Conservation (phyloP, 2,797 vertebrate species). For the Pantherophis vulpinus region DNA sequence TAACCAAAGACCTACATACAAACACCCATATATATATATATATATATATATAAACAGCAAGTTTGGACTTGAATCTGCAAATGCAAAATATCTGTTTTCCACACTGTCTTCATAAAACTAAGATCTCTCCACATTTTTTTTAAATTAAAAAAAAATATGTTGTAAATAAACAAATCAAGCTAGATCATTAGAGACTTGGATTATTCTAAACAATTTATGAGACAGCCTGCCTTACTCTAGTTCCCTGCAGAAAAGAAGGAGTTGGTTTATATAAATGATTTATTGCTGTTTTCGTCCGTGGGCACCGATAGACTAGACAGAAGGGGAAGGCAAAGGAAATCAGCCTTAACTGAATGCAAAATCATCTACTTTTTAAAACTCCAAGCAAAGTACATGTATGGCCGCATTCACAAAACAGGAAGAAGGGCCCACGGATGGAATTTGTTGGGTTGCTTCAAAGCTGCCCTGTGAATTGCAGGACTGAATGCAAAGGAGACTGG, state of each 20-base stretch:
- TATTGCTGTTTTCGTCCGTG: slow-evolving; percentile 68
- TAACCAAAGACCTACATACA: no score
- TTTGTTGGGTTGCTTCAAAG: slow-evolving; percentile 23
- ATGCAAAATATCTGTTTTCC: not conserved
- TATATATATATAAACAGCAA: no score
- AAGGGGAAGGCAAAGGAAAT: slow-evolving; percentile 43
- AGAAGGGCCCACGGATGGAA: not conserved
- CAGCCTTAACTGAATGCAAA: slow-evolving; percentile 64
- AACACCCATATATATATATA: no score
- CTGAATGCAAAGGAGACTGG: slow-evolving; percentile 12
- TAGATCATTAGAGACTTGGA: slow-evolving; percentile 60
- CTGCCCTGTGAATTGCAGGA: slow-evolving; percentile 10
- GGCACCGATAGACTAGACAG: slow-evolving; percentile 60
- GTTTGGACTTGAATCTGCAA: not conserved
- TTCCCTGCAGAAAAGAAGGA: slow-evolving; percentile 63
- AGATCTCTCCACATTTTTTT: slow-evolving; percentile 42
- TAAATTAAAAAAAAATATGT: slow-evolving; percentile 1
- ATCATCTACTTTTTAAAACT: slow-evolving; percentile 45
- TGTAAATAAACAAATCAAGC: slow-evolving; percentile 65
- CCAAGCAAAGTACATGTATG: slow-evolving; percentile 1
- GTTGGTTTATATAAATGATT: slow-evolving; percentile 72
- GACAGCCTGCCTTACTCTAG: slow-evolving; percentile 65
- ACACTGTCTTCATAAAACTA: not conserved
- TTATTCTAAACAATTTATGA: slow-evolving; percentile 75
- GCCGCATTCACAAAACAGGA: not conserved